Evolutionary conservation across 2,888 invertebrate species (phyloP).

Genomic region (Sinodicranocentrus sp.): DNA sequence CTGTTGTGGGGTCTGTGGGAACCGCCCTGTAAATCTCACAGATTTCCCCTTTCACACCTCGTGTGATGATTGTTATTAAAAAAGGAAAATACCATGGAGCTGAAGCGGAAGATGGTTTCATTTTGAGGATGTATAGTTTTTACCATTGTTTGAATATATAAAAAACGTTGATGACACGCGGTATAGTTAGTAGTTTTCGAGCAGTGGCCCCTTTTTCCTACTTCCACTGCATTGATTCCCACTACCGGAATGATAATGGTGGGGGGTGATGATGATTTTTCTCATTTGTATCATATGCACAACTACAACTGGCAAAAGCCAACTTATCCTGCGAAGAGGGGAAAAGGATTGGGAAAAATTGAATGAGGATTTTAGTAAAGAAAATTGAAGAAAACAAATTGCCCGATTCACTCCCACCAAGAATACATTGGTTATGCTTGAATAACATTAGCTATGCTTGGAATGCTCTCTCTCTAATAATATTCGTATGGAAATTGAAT

Average conservation of each 20-base stretch:
- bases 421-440: slow-evolving; percentile 56
- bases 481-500: slow-evolving; percentile 63
- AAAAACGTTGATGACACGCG: slow-evolving; percentile 22
- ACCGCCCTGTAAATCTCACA: slow-evolving; percentile 58
- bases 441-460: slow-evolving; percentile 57
- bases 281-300: slow-evolving; percentile 60
- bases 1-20: slow-evolving; percentile 31
- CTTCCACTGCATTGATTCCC: slow-evolving; percentile 11
- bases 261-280: slow-evolving; percentile 33
- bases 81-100: slow-evolving; percentile 54
- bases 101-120: slow-evolving; percentile 37
- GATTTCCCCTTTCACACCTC: slow-evolving; percentile 55
- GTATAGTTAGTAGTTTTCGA: too few species aligned
- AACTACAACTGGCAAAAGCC: not conserved
- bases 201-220: not conserved
- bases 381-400: slow-evolving; percentile 60
- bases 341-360: slow-evolving; percentile 22
- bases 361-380: slow-evolving; percentile 38
- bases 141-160: slow-evolving; percentile 52
- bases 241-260: not conserved
- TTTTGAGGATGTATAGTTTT: slow-evolving; percentile 31
- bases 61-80: slow-evolving; percentile 62
- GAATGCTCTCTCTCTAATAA: slow-evolving; percentile 52
- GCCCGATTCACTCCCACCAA: slow-evolving; percentile 28
- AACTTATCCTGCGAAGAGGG: not conserved